Conservation (phyloP, 35 echinoderm and acorn worm genomes). For the Holothuria glaberrima region DNA sequence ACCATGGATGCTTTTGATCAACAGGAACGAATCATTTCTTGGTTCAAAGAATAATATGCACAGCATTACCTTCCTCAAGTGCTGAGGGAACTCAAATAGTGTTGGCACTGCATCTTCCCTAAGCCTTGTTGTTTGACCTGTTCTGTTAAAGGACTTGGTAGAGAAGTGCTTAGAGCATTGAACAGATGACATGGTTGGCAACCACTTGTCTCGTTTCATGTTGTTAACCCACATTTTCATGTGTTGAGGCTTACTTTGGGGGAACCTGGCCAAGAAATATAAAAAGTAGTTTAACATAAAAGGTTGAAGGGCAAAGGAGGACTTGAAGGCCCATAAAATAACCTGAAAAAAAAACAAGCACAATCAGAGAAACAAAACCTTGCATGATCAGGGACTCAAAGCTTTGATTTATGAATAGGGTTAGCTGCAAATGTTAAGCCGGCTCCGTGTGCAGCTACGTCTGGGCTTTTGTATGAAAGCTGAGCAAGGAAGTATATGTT, state of each 20-base stretch:
- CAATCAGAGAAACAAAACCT: too few relatives aligned
- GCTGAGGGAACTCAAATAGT: constrained; percentile 38
- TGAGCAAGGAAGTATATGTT: too few relatives aligned
- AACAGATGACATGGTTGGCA: constrained; percentile 15
- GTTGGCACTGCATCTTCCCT: constrained; percentile 53
- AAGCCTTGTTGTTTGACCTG: constrained; percentile 49
- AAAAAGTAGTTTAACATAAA: background rate
- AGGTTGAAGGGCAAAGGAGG: background rate
- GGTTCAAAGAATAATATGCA: background rate
- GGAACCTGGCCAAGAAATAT: background rate
- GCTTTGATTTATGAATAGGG: too few relatives aligned
- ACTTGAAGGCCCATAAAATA: background rate
- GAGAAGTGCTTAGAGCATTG: constrained; percentile 56
- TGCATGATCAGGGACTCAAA: too few relatives aligned
- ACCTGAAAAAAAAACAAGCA: too few relatives aligned
- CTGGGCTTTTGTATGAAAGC: too few relatives aligned
- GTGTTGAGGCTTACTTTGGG: background rate
- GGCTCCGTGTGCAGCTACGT: too few relatives aligned
- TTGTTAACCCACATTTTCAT: constrained; percentile 31
- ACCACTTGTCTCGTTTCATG: constrained; percentile 54
- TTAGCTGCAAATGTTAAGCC: too few relatives aligned
- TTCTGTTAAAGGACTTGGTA: constrained; percentile 14
- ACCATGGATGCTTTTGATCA: background rate
- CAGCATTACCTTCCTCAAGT: constrained; percentile 17
- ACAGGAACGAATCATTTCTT: constrained; percentile 1